These are phyloP conservation scores for Meteorus sp. DNA, from an alignment of 1,140 invertebrate species.

Conservation along the genomic window DNA sequence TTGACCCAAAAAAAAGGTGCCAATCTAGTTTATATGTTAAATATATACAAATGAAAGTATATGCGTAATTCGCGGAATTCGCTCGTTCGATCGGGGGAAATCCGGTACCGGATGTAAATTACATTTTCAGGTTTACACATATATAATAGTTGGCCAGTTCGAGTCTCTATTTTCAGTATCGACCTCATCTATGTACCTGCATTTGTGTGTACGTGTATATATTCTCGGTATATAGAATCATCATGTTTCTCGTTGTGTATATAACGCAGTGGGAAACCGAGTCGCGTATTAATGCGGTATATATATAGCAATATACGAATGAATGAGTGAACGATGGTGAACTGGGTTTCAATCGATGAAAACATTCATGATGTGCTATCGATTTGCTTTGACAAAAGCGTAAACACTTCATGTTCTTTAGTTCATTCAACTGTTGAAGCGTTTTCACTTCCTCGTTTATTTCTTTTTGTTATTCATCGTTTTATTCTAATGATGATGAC, in stretches of 20 bases:
- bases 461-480: not conserved
- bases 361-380: not conserved
- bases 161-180: not conserved
- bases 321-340: not conserved
- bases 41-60: not conserved
- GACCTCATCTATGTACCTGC: no score
- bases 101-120: conserved; percentile 23
- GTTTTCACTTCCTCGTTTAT: not conserved
- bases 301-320: not conserved
- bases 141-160: no score
- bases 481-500: no score
- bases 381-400: not conserved
- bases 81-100: conserved; percentile 21
- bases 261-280: not conserved
- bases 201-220: no score
- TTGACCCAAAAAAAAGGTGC: not conserved
- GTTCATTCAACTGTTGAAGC: not conserved
- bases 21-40: conserved; percentile 15
- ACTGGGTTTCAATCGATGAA: conserved; percentile 4
- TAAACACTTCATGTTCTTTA: conserved; percentile 2
- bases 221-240: not conserved
- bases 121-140: conserved; percentile 17
- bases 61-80: conserved; percentile 2
- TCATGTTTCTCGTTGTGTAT: conserved; percentile 7
- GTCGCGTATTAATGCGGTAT: not conserved